phyloP scores from a whole-genome alignment of 2,797 vertebrate species.

The Zenarchopterus dispar region DNA sequence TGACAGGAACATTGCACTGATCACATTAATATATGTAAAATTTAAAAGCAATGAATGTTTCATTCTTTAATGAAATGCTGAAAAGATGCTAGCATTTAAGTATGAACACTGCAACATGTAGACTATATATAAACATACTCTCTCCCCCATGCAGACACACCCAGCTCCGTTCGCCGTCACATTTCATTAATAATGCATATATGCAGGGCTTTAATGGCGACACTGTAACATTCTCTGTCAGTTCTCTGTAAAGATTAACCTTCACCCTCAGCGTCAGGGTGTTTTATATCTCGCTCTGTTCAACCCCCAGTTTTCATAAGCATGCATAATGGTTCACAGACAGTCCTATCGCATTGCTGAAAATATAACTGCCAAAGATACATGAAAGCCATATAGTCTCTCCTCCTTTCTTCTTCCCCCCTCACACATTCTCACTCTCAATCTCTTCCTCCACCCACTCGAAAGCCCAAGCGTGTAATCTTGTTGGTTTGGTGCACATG shows the following conservation, averaged over 20 bases:
- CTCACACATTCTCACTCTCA: constrained; percentile 66
- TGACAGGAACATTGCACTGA: constrained; percentile 27
- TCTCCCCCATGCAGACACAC: constrained; percentile 65
- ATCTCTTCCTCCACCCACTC: constrained; percentile 76
- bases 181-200: constrained; percentile 79
- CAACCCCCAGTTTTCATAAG: constrained; percentile 50
- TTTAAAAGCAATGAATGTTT: constrained; percentile 6
- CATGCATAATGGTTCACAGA: constrained; percentile 50
- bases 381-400: constrained; percentile 65
- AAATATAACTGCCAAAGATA: constrained; percentile 62
- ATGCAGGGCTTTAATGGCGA: constrained; percentile 72
- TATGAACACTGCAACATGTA: constrained; percentile 37
- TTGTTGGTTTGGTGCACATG: constrained; percentile 75
- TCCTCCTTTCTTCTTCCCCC: constrained; percentile 29
- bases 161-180: constrained; percentile 67
- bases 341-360: constrained; percentile 51
- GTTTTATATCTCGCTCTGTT: constrained; percentile 55
- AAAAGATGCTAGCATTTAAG: constrained; percentile 16
- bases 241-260: constrained; percentile 41
- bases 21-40: constrained; percentile 5
- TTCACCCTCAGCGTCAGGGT: constrained; percentile 44
- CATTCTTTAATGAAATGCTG: constrained; percentile 4
- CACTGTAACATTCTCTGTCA: constrained; percentile 57
- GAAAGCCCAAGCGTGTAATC: constrained; percentile 79
- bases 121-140: constrained; percentile 51